A percentile compares a stretch with the other conserved stretches of the same genome.
Evolutionary conservation across 2,888 invertebrate genomes (phyloP).

Genomic region (Drosophila silvestris): DNA sequence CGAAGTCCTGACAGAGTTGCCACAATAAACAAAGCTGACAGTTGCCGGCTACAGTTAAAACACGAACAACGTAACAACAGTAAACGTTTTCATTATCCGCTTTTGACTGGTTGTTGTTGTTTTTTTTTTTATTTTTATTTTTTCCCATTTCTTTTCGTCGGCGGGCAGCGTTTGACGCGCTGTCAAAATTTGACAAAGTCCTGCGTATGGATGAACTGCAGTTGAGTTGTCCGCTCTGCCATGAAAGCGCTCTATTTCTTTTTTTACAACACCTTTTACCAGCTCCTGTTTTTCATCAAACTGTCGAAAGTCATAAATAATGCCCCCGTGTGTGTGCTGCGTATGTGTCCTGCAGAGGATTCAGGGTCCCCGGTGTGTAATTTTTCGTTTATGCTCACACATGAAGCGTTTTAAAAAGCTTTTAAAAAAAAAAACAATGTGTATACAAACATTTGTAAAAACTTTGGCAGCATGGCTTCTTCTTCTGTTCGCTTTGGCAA

Average conservation of each 20-base stretch:
- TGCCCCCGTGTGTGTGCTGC: slow-evolving; percentile 18
- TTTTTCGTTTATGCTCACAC: slow-evolving; percentile 48
- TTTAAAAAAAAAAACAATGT: not conserved
- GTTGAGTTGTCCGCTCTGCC: slow-evolving; percentile 27
- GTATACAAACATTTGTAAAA: slow-evolving; percentile 3
- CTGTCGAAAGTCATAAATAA: slow-evolving; percentile 72
- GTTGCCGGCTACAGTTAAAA: slow-evolving; percentile 27
- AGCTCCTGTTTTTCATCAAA: slow-evolving; percentile 35
- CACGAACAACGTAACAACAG: slow-evolving; percentile 2
- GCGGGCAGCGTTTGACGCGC: slow-evolving; percentile 44
- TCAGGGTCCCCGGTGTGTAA: slow-evolving; percentile 49
- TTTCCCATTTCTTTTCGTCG: slow-evolving; percentile 1
- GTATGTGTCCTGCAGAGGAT: not conserved
- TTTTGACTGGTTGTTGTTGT: not conserved
- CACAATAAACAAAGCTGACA: slow-evolving; percentile 45
- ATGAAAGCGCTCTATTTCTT: slow-evolving; percentile 8
- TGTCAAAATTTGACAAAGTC: slow-evolving; percentile 66
- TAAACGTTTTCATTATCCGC: slow-evolving; percentile 26
- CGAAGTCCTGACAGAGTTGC: not conserved
- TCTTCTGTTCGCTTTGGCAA: not conserved
- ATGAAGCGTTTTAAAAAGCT: slow-evolving; percentile 24
- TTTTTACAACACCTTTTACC: slow-evolving; percentile 27
- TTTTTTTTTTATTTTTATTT: not conserved
- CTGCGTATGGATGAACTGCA: slow-evolving; percentile 48
- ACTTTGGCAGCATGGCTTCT: not conserved